Percentiles rank a stretch among this genome's conserved stretches.
Conservation (phyloP, 2,113 vertebrate species). For the Mesembrinibis cayennensis region DNA sequence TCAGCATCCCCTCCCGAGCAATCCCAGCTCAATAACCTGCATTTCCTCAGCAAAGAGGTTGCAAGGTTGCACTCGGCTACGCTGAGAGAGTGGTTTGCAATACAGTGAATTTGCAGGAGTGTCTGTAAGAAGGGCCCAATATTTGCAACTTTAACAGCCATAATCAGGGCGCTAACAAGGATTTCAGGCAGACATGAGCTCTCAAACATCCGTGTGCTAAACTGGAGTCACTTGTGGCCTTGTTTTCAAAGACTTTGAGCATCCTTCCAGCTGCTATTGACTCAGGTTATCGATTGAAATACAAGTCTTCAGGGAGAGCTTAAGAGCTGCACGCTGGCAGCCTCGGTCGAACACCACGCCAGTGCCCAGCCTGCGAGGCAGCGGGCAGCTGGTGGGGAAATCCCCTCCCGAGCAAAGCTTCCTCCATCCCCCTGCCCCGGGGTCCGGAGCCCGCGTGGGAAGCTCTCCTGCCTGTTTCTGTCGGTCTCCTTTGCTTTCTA, state of each 20-base stretch:
- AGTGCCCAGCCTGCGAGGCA: background rate
- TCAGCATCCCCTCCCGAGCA: background rate
- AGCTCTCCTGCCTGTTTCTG: background rate
- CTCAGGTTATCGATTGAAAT: background rate
- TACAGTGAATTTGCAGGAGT: accelerated
- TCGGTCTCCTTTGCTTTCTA: background rate
- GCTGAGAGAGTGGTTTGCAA: too few species aligned
- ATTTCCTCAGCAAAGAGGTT: background rate
- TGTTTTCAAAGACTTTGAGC: background rate
- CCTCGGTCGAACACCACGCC: accelerated
- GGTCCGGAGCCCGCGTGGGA: accelerated
- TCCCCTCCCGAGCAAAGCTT: background rate
- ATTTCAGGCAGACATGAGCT: background rate
- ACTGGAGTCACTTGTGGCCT: background rate
- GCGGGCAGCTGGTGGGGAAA: background rate
- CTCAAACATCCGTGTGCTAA: background rate
- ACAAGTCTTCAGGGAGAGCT: background rate
- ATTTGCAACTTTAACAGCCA: accelerated
- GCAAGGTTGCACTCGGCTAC: background rate
- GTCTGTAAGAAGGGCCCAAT: background rate
- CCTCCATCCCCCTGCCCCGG: accelerated
- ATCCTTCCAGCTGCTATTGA: background rate
- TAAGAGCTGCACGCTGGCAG: background rate
- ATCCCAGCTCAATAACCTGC: background rate
- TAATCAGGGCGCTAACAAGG: background rate